Evolutionary conservation across 2,113 vertebrate genomes (phyloP).

Genomic region (Orientallactaga bullata): DNA sequence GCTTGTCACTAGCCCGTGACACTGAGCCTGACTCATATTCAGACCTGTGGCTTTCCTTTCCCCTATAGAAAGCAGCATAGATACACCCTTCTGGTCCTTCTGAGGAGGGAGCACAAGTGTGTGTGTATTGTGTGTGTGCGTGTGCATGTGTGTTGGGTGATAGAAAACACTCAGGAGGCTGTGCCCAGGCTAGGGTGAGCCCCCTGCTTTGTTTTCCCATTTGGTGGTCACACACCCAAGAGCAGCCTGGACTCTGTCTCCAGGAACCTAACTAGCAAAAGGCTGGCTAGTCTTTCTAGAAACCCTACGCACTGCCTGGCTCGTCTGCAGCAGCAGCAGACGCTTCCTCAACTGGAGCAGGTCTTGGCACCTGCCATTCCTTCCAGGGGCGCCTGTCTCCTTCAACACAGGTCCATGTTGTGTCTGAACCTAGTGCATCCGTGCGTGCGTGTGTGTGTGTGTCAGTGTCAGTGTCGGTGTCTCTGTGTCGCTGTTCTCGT

Average conservation of each 20-base stretch:
- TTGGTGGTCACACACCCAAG: neutral
- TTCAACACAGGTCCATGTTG: neutral
- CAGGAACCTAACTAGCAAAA: slow-evolving; percentile 31
- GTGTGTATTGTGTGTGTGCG: neutral
- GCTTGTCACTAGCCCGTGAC: neutral
- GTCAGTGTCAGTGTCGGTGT: slow-evolving; percentile 47
- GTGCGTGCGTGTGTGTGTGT: slow-evolving; percentile 61
- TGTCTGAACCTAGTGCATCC: slow-evolving; percentile 63
- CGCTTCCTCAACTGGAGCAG: slow-evolving; percentile 33
- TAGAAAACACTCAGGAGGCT: neutral
- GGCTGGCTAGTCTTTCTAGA: slow-evolving; percentile 63
- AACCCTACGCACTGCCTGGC: slow-evolving; percentile 32
- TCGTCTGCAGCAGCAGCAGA: slow-evolving; percentile 56
- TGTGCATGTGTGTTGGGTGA: neutral
- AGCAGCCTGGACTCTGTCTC: slow-evolving; percentile 9
- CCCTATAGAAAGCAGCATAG: neutral
- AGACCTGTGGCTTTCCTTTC: neutral
- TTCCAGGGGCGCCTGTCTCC: slow-evolving; percentile 68
- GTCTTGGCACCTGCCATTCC: neutral
- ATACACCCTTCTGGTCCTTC: neutral
- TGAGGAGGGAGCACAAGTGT: neutral
- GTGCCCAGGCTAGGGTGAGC: neutral
- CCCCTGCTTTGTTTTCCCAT: neutral
- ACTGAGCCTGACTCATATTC: neutral
- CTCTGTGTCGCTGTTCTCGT: slow-evolving; percentile 35